Evolutionary conservation across 2,113 vertebrate species (phyloP).

Genomic region (Sinosuthora webbiana): DNA sequence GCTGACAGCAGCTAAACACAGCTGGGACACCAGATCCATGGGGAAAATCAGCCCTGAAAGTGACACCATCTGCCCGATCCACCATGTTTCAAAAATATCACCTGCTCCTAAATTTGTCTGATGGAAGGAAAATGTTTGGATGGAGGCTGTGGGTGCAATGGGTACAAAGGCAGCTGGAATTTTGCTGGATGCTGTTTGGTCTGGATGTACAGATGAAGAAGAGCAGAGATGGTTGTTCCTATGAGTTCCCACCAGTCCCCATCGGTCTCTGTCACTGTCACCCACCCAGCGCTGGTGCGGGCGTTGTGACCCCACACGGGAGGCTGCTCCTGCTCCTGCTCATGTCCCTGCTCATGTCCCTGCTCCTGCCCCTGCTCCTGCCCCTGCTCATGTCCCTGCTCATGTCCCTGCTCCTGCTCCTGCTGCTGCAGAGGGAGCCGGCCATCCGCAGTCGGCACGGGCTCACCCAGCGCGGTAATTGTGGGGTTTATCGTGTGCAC

Average conservation of each 20-base stretch:
- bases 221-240: neutral
- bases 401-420: neutral
- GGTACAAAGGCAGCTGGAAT: neutral
- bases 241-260: no score
- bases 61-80: accelerated
- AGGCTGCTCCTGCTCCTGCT: neutral
- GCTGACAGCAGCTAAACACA: neutral
- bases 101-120: neutral
- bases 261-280: neutral
- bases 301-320: accelerated
- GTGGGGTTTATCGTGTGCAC: neutral
- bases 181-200: neutral
- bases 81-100: neutral
- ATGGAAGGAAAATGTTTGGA: neutral
- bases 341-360: neutral
- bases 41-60: neutral
- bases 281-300: accelerated
- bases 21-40: neutral
- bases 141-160: neutral
- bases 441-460: neutral
- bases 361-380: neutral
- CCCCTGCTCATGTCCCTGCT: no score
- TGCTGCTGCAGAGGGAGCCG: neutral
- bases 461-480: neutral
- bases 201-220: neutral